phyloP scores from a whole-genome alignment of 2,797 vertebrate species.

The Mormyrus hasselquistii region DNA sequence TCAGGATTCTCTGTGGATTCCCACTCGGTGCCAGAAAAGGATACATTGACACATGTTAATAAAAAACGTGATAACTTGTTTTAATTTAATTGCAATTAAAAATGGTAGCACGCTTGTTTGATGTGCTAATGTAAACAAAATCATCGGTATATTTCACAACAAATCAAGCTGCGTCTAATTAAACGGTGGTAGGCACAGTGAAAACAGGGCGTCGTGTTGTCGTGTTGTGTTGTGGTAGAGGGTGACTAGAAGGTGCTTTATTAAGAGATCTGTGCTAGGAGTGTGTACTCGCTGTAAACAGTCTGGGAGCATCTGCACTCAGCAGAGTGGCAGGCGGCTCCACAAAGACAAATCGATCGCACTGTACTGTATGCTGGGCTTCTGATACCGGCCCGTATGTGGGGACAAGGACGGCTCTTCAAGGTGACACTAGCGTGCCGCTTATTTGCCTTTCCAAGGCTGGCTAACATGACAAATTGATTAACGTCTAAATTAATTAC shows the following conservation, averaged over 20 bases:
- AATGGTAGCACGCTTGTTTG: background rate
- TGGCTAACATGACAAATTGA: slow-evolving; percentile 32
- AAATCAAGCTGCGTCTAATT: background rate
- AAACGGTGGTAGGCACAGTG: background rate
- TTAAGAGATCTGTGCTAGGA: background rate
- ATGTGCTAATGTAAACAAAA: background rate
- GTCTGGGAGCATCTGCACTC: slow-evolving; percentile 9
- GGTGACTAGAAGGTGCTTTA: background rate
- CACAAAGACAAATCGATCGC: slow-evolving; percentile 37
- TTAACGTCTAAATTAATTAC: slow-evolving; percentile 37
- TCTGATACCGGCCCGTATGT: background rate
- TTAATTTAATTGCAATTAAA: background rate
- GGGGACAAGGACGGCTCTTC: background rate
- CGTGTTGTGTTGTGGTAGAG: background rate
- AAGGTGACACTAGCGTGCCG: background rate
- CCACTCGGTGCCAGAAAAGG: background rate
- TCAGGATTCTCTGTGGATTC: background rate
- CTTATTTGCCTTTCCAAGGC: background rate
- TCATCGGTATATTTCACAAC: background rate
- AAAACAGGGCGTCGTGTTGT: background rate
- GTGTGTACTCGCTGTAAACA: slow-evolving; percentile 16
- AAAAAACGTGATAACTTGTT: background rate
- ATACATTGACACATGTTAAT: background rate
- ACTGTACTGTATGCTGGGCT: slow-evolving; percentile 5
- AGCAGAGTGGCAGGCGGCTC: slow-evolving; percentile 24